Conservation (phyloP, 2,888 invertebrate genomes). For the Tenthredo livida region DNA sequence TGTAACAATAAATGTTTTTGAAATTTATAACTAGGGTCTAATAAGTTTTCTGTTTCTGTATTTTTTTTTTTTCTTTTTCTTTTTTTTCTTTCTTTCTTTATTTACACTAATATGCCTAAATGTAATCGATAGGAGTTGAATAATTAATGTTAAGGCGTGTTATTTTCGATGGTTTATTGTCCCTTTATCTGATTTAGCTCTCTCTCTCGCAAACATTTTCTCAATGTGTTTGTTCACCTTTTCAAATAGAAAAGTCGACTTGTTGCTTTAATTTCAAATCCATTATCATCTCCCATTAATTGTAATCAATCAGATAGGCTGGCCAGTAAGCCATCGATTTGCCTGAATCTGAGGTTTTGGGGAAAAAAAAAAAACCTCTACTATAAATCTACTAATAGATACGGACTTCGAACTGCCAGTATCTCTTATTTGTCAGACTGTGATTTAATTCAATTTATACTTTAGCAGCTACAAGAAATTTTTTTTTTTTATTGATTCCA, state of each 20-base stretch:
- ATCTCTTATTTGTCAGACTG: slow-evolving; percentile 39
- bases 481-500: background rate
- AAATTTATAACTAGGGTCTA: slow-evolving; percentile 51
- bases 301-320: background rate
- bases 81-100: slow-evolving; percentile 55
- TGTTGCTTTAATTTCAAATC: background rate
- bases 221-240: background rate
- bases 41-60: slow-evolving; percentile 48
- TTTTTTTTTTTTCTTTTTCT: slow-evolving; percentile 53
- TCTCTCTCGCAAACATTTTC: background rate
- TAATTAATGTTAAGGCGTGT: slow-evolving; percentile 11
- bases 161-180: slow-evolving; percentile 40
- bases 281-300: background rate
- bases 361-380: background rate
- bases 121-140: slow-evolving; percentile 50
- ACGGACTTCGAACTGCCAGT: slow-evolving; percentile 46
- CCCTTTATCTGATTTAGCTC: background rate
- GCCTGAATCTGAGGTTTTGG: background rate
- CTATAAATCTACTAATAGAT: slow-evolving; percentile 35
- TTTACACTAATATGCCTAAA: slow-evolving; percentile 56
- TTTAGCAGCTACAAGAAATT: background rate
- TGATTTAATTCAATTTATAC: background rate
- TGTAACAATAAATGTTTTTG: slow-evolving; percentile 44
- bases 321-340: slow-evolving; percentile 20
- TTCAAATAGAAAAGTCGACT: background rate